Evolutionary conservation across 2,888 invertebrate species (phyloP), one percentile per base, ranked within the genome.

Genomic region (Brachypalpus laphriformis): DNA sequence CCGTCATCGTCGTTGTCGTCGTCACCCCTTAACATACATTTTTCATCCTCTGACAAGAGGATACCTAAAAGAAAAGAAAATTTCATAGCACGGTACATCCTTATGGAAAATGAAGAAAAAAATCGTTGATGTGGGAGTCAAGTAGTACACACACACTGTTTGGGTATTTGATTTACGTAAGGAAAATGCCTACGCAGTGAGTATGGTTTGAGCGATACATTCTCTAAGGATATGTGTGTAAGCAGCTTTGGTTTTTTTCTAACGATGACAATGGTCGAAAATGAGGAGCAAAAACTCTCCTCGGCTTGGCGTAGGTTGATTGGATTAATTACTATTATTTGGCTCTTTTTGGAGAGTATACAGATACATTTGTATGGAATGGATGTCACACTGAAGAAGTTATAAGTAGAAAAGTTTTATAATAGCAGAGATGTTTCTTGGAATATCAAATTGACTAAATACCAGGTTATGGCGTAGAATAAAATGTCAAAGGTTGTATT

Each of bases 251-350:
- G 59, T 14, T 56, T 16, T 61, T 75, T 7, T 37, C 25, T 25
- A 4, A 4, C 5, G 25, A 11, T 18, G 14, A 28, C n/a, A 63
- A 61, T 68, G 25, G 20, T 54, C 74, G 14, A 28, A 34, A 37
- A 22, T 5, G 11, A 45, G 18, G 28, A 25, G 20, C 9, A 40
- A 16, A 63, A 18, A 22, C 28, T 59, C 14, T 59, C 14, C 42
- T 56, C 16, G 22, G 9, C 25, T 34, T 57, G 31, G 22, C 49
- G 45, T 57, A 47, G 56, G 68, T 25, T 63, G 63, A 82, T 76
- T 82, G 65, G 76, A 82, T 82, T 76, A 71, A 82, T 82, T 76
- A 70, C 42, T 68, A 37, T 66, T 66, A 54, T 72, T 78, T 59
- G 63, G 28, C 8, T 25, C 7, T 31, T 34, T 42, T 11, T 51